Percentiles rank a stretch among this genome's conserved stretches.
Conservation (phyloP, 2,797 vertebrate species). For the Astyanax mexicanus region DNA sequence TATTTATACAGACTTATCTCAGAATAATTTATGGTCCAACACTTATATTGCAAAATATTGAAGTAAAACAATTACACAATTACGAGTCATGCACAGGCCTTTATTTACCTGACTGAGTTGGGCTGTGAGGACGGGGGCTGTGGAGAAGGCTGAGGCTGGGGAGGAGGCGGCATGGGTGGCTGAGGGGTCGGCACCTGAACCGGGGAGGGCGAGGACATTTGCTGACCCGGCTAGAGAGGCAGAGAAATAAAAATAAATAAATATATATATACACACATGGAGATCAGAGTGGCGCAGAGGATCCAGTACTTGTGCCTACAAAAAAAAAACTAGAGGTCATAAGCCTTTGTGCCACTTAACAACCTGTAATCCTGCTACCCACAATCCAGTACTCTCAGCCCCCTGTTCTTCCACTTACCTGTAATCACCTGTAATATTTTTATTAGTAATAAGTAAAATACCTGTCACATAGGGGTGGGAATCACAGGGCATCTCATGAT, state of each 20-base stretch:
- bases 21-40: too few relatives aligned
- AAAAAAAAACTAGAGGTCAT: not conserved
- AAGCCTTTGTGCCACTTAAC: not conserved
- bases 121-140: constrained; percentile 92
- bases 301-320: constrained; percentile 4
- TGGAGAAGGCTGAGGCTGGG: constrained; percentile 89
- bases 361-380: not conserved
- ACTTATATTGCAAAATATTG: too few relatives aligned
- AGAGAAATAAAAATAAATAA: not conserved
- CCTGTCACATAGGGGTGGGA: too few relatives aligned
- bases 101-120: constrained; percentile 86
- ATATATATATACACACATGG: too few relatives aligned
- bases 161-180: constrained; percentile 91
- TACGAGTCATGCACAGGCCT: not conserved
- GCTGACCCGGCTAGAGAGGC: constrained; percentile 77
- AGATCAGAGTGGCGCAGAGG: not conserved
- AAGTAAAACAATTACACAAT: too few relatives aligned
- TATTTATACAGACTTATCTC: too few relatives aligned
- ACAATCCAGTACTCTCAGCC: not conserved
- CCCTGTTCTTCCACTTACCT: constrained; percentile 47
- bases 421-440: constrained; percentile 31
- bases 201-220: constrained; percentile 91
- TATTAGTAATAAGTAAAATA: too few relatives aligned
- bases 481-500: too few relatives aligned
- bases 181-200: constrained; percentile 90